phyloP scores from a whole-genome alignment of 2,888 invertebrate genomes.

The Brachyptera risi region DNA sequence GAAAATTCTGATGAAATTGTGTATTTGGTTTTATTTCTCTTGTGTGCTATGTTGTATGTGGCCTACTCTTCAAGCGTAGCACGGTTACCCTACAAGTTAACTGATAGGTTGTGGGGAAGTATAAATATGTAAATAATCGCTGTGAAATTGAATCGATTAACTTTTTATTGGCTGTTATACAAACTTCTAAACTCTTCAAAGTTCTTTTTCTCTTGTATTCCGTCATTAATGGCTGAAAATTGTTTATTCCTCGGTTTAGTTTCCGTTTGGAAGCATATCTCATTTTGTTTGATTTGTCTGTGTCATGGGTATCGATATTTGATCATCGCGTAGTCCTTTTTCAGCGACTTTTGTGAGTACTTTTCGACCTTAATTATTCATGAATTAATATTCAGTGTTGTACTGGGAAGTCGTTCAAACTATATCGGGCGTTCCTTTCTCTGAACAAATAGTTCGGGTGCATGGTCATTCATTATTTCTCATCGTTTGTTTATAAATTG shows the following conservation, averaged over 20 bases:
- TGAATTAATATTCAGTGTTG: slow-evolving; percentile 2
- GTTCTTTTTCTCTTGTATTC: background rate
- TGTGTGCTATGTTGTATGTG: no score
- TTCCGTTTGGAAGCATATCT: background rate
- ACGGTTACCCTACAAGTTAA: no score
- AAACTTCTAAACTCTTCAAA: background rate
- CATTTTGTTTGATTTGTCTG: background rate
- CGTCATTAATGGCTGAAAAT: background rate
- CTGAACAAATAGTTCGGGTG: slow-evolving; percentile 3
- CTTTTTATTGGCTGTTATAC: background rate
- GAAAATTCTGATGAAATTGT: no score
- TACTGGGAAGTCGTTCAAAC: background rate
- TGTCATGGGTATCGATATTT: background rate
- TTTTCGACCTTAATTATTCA: slow-evolving; percentile 1
- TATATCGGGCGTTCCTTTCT: background rate
- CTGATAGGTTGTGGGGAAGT: no score
- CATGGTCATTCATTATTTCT: no score
- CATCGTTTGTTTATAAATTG: slow-evolving; percentile 1
- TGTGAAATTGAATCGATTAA: background rate
- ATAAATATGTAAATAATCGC: background rate
- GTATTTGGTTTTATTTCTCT: no score
- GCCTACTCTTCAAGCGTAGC: no score
- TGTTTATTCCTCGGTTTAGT: background rate
- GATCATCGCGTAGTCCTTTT: background rate
- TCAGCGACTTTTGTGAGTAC: background rate